Percentiles rank a stretch among this genome's conserved stretches.
Conservation (phyloP, 2,797 vertebrate species). For the Triplophysa yarkandensis region DNA sequence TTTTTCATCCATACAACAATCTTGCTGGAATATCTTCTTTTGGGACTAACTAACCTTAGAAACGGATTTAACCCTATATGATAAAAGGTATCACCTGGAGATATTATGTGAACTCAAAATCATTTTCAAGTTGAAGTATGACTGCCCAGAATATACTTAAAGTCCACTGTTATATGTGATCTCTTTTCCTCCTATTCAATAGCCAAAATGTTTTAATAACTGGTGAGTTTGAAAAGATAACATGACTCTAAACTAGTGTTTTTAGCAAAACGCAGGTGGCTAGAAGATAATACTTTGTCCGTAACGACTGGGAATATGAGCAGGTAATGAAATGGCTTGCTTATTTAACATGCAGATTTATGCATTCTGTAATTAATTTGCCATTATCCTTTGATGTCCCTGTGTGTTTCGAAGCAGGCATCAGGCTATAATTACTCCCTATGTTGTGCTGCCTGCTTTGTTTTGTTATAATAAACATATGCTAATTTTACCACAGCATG, state of each 20-base stretch:
- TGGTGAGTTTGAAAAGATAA: background rate
- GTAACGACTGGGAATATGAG: background rate
- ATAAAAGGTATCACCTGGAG: no score
- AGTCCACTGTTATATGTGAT: background rate
- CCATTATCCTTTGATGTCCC: conserved; percentile 71
- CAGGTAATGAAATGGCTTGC: conserved; percentile 39
- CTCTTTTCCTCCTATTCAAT: background rate
- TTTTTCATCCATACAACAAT: no score
- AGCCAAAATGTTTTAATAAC: background rate
- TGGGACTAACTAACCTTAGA: no score
- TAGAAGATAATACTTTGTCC: conserved; percentile 55
- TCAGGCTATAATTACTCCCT: conserved; percentile 69
- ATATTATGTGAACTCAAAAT: no score
- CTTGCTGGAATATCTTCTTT: no score
- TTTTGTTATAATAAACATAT: conserved; percentile 74
- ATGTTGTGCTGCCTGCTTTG: conserved; percentile 66
- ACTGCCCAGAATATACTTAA: background rate
- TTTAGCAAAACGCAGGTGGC: conserved; percentile 36
- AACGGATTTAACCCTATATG: no score
- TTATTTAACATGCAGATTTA: conserved; percentile 69
- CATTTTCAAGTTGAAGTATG: background rate
- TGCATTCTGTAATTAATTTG: conserved; percentile 75
- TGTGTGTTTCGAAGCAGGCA: conserved; percentile 64
- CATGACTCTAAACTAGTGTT: conserved; percentile 8
- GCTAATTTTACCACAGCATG: conserved; percentile 63